These are phyloP conservation scores for Polypedilum vanderplanki DNA, from an alignment of 1,140 invertebrate species.

Conservation along the genomic window DNA sequence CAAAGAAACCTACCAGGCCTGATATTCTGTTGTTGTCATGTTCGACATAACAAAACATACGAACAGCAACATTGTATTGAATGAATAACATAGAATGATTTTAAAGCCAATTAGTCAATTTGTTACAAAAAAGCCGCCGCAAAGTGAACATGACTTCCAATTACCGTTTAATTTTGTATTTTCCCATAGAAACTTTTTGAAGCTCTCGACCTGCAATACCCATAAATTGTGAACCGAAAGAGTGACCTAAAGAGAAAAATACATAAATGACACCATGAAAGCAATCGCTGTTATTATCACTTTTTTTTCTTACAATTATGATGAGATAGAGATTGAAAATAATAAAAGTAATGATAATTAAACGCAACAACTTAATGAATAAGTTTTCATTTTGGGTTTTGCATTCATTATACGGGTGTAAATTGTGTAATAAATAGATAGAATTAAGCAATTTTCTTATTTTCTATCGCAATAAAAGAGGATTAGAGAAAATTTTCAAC, in stretches of 20 bases:
- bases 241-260: neutral
- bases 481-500: too few species aligned
- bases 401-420: too few species aligned
- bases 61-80: neutral
- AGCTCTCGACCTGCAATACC: constrained; percentile 1
- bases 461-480: too few species aligned
- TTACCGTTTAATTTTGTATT: constrained; percentile 13
- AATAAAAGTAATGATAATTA: too few species aligned
- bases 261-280: too few species aligned
- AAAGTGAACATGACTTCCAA: neutral
- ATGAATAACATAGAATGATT: neutral
- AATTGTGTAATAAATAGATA: too few species aligned
- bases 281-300: too few species aligned
- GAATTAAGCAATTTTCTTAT: too few species aligned
- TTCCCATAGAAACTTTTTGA: neutral
- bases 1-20: neutral
- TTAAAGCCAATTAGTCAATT: constrained; percentile 13
- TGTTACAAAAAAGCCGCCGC: neutral
- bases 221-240: neutral
- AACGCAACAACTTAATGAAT: too few species aligned
- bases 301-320: too few species aligned
- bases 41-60: neutral
- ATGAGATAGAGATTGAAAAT: too few species aligned
- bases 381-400: too few species aligned
- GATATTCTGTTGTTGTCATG: neutral